Conservation (phyloP, 2,888 invertebrate genomes). For the Amblyteles armatorius region DNA sequence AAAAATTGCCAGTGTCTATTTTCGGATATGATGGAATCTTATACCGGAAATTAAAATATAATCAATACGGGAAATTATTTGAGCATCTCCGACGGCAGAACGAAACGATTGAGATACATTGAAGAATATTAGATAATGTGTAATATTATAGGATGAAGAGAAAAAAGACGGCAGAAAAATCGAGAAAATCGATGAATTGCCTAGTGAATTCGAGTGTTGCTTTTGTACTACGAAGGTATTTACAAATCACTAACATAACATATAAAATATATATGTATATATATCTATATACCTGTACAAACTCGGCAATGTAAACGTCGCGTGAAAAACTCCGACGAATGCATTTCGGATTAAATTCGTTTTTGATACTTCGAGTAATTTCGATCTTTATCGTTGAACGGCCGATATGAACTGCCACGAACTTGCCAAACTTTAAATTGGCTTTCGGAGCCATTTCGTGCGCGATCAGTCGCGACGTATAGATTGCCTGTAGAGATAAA, state of each 20-base stretch:
- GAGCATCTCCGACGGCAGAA: constrained; percentile 51
- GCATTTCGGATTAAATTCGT: neutral
- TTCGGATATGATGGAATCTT: neutral
- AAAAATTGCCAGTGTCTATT: neutral
- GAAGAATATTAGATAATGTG: constrained; percentile 75
- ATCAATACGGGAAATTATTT: constrained; percentile 27
- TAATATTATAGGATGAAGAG: constrained; percentile 86
- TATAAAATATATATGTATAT: constrained; percentile 25
- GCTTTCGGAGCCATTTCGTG: constrained; percentile 15
- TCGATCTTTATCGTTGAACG: constrained; percentile 59
- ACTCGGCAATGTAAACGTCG: constrained; percentile 61
- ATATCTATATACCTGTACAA: constrained; percentile 36
- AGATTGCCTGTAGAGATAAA: constrained; percentile 52
- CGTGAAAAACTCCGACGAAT: constrained; percentile 6
- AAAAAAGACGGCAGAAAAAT: constrained; percentile 88
- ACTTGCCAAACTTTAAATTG: constrained; percentile 58
- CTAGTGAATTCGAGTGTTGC: constrained; percentile 98
- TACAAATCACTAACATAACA: constrained; percentile 79
- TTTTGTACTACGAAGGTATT: constrained; percentile 98
- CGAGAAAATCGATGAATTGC: constrained; percentile 94
- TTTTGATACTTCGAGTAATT: constrained; percentile 12
- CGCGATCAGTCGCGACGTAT: constrained; percentile 45
- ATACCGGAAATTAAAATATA: no score
- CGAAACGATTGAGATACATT: constrained; percentile 49
- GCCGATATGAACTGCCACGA: constrained; percentile 29